phyloP scores from a whole-genome alignment of 2,888 invertebrate species.

The Agrotis puta region DNA sequence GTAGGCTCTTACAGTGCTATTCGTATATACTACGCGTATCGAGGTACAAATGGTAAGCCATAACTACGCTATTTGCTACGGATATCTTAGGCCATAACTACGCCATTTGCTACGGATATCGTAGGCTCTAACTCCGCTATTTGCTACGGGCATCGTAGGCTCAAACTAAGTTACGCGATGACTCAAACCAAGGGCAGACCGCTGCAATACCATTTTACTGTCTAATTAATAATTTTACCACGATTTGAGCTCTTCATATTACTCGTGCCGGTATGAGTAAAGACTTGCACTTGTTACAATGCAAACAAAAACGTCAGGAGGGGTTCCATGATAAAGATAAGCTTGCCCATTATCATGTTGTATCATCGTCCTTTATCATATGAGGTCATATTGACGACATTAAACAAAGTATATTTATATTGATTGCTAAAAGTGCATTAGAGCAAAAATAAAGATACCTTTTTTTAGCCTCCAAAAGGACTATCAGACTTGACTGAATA shows the following conservation, averaged over 20 bases:
- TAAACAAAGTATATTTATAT: background rate
- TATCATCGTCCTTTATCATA: constrained; percentile 8
- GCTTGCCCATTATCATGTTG: constrained; percentile 10
- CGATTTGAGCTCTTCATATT: too few species aligned
- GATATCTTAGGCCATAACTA: too few species aligned
- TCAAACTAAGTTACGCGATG: background rate
- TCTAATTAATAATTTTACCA: too few species aligned
- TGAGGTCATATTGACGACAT: constrained; percentile 7
- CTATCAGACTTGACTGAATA: too few species aligned
- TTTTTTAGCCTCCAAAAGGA: too few species aligned
- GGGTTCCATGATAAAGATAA: constrained; percentile 6
- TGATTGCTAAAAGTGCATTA: background rate
- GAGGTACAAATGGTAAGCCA: too few species aligned
- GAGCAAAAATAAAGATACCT: background rate
- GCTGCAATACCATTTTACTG: background rate
- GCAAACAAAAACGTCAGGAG: background rate
- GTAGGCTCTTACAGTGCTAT: too few species aligned
- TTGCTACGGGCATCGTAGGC: background rate
- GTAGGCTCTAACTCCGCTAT: background rate
- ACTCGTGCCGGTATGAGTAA: background rate
- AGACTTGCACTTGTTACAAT: background rate
- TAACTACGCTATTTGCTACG: too few species aligned
- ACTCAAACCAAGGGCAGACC: too few species aligned
- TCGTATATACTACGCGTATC: too few species aligned
- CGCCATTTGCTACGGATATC: background rate